Evolutionary conservation across 2,113 vertebrate genomes (phyloP).

Genomic region (Crotophaga sulcirostris): DNA sequence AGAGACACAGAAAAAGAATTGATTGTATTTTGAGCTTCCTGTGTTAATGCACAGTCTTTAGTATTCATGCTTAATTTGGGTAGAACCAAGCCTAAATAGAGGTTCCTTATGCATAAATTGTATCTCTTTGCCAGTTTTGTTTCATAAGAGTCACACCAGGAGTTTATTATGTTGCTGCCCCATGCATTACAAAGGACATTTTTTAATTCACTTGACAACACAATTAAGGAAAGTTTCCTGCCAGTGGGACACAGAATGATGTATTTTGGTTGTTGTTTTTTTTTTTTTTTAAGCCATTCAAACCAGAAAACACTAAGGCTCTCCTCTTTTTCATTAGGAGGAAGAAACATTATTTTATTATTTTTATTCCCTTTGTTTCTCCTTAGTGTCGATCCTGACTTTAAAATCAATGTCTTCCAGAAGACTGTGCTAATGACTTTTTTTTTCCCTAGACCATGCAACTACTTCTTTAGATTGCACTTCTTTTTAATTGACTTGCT

Average conservation of each 20-base stretch:
- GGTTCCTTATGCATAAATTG: neutral
- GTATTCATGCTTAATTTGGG: neutral
- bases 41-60: neutral
- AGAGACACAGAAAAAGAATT: neutral
- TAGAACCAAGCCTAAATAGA: neutral
- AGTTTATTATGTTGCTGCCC: neutral
- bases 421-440: neutral
- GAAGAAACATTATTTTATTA: neutral
- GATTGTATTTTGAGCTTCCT: neutral
- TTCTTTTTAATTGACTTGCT: slow-evolving; percentile 14
- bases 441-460: neutral
- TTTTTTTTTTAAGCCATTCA: neutral
- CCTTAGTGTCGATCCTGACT: neutral
- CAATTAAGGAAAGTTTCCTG: neutral
- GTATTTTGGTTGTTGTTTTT: neutral
- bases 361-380: neutral
- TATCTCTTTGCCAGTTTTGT: neutral
- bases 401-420: neutral
- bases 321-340: neutral
- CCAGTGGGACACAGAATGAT: neutral
- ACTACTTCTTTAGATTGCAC: neutral
- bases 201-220: neutral
- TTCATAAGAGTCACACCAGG: neutral
- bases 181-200: neutral
- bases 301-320: neutral